Percentiles rank a stretch among this genome's conserved stretches.
Conservation (phyloP, 2,797 vertebrate genomes). For the Spinus olivaceus region DNA sequence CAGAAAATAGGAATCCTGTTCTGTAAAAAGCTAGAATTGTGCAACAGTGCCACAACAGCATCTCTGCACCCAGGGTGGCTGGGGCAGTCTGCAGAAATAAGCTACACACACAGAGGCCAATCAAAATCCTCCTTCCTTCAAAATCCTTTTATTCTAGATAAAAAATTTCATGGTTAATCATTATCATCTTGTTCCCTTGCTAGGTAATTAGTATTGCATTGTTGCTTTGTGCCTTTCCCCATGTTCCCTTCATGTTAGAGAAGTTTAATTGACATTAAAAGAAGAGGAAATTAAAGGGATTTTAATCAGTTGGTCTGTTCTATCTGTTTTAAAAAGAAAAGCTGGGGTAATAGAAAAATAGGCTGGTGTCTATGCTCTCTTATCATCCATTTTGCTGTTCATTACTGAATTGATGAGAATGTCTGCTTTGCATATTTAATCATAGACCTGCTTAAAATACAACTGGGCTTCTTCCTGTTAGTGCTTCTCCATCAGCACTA, state of each 20-base stretch:
- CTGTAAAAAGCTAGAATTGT: not conserved
- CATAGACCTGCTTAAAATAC: not conserved
- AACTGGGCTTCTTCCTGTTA: not conserved
- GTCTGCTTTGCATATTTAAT: conserved; percentile 62
- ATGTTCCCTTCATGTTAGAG: conserved; percentile 58
- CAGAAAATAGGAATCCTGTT: conserved; percentile 24
- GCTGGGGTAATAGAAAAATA: conserved; percentile 48
- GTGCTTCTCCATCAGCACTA: not conserved
- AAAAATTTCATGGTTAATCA: conserved; percentile 60
- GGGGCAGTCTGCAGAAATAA: not conserved
- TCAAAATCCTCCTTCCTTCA: not conserved
- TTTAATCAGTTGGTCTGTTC: conserved; percentile 61
- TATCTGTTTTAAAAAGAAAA: conserved; percentile 52
- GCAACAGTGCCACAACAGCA: not conserved
- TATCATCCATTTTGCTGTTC: conserved; percentile 38
- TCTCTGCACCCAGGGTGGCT: not conserved
- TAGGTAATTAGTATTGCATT: conserved; percentile 70
- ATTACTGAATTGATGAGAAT: conserved; percentile 46
- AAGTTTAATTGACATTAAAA: conserved; percentile 65
- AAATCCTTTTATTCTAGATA: conserved; percentile 42
- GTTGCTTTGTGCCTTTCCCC: conserved; percentile 50
- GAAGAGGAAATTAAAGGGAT: conserved; percentile 53
- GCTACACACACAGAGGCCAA: not conserved
- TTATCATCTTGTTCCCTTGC: conserved; percentile 65
- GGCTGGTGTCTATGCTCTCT: conserved; percentile 24